Base-by-base conservation (phyloP, 2,888 invertebrate genomes). In the Hypena proboscidalis region DNA sequence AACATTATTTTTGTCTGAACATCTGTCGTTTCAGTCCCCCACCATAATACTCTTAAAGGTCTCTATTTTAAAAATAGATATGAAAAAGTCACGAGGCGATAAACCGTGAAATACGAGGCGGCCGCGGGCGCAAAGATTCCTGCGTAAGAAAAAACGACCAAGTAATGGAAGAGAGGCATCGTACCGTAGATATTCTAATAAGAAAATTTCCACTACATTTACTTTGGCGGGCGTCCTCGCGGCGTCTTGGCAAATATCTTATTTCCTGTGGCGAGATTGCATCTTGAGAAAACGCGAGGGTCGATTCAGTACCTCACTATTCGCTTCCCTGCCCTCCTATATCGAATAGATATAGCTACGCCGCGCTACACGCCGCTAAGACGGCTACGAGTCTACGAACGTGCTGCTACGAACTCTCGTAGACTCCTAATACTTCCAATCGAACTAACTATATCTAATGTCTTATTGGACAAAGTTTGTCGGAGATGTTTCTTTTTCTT, bases 191-290 rank as follows among this genome's bases (percentile, higher is more conserved):
- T 88, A 90, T 90, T 90, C 89, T 90, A 90, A 91, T 90, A 90
- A 89, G 91, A 91, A 91, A 90, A 91, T 90, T 90, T 91, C 90
- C 90, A 91, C 85, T 93, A 93, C 89, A 88, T 90, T 90, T 90
- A 90, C 88, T 86, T 83, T 83, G 84, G 83, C 85, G 84, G 85
- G 85, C 84, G 82, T 82, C 83, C 82, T 85, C 88, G 91, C 87
- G 86, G 90, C 91, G 91, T 90, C 91, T 91, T 85, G 80, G 91
- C 90, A 91, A 91, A 91, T 90, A 91, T 90, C 91, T 91, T 91
- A 91, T 91, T 91, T 91, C 91, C 91, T 91, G 89, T 77, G 85
- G 85, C 86, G 87, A 91, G 90, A 91, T 91, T 91, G 91, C 91
- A 90, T 90, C 90, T 90, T 89, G 89, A 90, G 90, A 90, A 90